A percentile compares a stretch with the other conserved stretches of the same genome.
phyloP scores from a whole-genome alignment of 1,140 invertebrate genomes.

The Zaprionus taronus region DNA sequence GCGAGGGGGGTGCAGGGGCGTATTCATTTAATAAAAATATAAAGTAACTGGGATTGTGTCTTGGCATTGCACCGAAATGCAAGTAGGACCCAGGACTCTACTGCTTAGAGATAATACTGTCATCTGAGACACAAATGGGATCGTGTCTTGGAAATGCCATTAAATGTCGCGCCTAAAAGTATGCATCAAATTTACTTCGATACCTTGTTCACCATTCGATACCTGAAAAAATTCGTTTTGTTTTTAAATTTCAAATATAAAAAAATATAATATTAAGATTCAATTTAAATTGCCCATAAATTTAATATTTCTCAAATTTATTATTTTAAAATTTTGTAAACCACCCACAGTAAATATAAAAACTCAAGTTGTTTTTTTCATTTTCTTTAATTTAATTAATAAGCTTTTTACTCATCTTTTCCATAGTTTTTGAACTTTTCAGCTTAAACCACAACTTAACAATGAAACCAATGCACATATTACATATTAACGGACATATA shows the following conservation, averaged over 20 bases:
- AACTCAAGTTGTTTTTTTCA: slow-evolving; percentile 14
- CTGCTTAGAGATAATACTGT: too few relatives aligned
- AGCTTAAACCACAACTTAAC: slow-evolving; percentile 80
- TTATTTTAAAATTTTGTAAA: too few relatives aligned
- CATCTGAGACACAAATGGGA: too few relatives aligned
- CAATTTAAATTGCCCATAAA: too few relatives aligned
- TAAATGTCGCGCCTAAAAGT: slow-evolving; percentile 39
- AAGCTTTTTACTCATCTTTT: slow-evolving; percentile 72
- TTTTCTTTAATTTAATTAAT: slow-evolving; percentile 73
- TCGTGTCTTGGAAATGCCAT: background rate
- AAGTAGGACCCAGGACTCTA: too few relatives aligned
- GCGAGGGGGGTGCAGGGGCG: too few relatives aligned
- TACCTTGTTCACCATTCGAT: background rate
- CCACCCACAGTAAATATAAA: background rate
- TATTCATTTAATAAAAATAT: too few relatives aligned
- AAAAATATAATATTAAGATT: too few relatives aligned
- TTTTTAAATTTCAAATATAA: background rate
- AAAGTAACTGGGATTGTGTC: too few relatives aligned
- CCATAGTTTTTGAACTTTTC: slow-evolving; percentile 76
- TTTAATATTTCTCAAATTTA: too few relatives aligned
- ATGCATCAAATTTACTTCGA: slow-evolving; percentile 14
- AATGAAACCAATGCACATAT: slow-evolving; percentile 74
- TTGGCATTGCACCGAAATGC: too few relatives aligned
- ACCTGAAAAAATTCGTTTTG: background rate
- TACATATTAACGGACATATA: slow-evolving; percentile 74